Conservation (phyloP, 2,888 invertebrate genomes). For the Loripinus fragilis region DNA sequence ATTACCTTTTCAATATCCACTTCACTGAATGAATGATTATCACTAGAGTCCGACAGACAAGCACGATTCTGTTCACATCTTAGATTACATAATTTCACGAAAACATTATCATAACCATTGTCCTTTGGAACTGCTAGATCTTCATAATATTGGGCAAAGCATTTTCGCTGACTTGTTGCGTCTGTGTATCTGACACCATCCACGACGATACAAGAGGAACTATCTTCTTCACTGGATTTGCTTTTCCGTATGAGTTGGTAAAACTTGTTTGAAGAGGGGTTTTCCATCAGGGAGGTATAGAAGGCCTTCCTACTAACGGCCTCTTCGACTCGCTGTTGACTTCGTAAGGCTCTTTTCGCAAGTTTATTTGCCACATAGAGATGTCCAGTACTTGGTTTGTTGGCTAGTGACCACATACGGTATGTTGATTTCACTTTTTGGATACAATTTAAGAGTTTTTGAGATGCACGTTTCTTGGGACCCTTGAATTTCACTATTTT, state of each 20-base stretch:
- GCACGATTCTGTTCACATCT: no score
- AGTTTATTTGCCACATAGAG: neutral
- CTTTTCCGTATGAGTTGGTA: neutral
- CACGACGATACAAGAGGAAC: neutral
- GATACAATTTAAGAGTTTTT: neutral
- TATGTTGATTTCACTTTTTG: neutral
- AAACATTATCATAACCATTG: neutral
- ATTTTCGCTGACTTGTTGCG: neutral
- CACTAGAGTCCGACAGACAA: neutral
- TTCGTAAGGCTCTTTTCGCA: neutral
- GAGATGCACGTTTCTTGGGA: neutral
- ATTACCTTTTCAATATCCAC: neutral
- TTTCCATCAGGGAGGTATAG: neutral
- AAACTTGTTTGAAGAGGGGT: neutral
- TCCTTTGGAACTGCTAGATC: no score
- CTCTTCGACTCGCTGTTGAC: neutral
- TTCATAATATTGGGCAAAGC: neutral
- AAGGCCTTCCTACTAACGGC: neutral
- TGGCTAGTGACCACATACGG: neutral
- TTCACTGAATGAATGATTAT: neutral
- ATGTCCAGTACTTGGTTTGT: neutral
- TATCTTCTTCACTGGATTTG: neutral
- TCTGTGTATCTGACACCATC: neutral
- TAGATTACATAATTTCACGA: neutral
- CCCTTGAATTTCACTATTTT: conserved; percentile 3